These are phyloP conservation scores for Nymphicus hollandicus DNA, from an alignment of 2,113 vertebrate species.

Conservation along the genomic window DNA sequence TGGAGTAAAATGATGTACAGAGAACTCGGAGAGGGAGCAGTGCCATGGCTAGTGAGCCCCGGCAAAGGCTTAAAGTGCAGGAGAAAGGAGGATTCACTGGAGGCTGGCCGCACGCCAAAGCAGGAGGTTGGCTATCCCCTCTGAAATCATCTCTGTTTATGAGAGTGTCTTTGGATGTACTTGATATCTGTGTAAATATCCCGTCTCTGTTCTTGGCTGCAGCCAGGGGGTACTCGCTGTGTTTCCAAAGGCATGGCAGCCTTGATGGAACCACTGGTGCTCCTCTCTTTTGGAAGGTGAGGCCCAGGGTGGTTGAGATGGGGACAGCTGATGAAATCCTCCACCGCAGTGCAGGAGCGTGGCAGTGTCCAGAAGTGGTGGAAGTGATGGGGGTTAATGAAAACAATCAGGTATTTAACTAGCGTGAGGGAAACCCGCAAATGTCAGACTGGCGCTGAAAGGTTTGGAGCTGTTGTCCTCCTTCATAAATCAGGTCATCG, in stretches of 20 bases:
- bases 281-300: neutral
- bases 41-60: accelerated
- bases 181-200: neutral
- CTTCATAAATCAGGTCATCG: neutral
- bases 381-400: neutral
- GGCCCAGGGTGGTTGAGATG: neutral
- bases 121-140: neutral
- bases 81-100: neutral
- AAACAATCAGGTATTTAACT: neutral
- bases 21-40: accelerated
- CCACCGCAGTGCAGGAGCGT: accelerated
- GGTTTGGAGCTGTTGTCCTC: neutral
- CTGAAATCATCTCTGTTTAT: neutral
- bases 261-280: accelerated
- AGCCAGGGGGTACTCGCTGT: accelerated
- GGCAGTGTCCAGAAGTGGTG: neutral
- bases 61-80: neutral
- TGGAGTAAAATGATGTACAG: accelerated
- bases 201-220: neutral
- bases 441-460: neutral
- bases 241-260: neutral
- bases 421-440: neutral
- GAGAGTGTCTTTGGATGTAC: neutral
- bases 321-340: neutral
- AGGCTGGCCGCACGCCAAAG: neutral